phyloP scores from a whole-genome alignment of 2,797 vertebrate species.

The Bovichtus variegatus region DNA sequence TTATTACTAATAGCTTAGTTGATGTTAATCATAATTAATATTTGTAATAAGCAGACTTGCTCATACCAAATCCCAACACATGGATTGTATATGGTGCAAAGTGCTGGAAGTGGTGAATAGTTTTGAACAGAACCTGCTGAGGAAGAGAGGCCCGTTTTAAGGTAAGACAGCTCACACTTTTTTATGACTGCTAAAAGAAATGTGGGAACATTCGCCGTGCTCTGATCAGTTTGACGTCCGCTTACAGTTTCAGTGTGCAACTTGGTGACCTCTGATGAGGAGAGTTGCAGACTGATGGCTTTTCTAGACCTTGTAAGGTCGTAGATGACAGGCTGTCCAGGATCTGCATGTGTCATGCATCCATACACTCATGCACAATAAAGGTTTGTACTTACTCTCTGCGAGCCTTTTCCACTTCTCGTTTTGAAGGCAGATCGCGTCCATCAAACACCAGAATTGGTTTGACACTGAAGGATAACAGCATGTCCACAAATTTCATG shows the following conservation, averaged over 20 bases:
- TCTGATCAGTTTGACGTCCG: not conserved
- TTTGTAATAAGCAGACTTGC: too few species aligned
- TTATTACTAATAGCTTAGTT: too few species aligned
- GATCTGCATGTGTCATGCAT: not conserved
- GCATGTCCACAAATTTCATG: constrained; percentile 97
- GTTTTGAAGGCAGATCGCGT: constrained; percentile 95
- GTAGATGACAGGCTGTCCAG: not conserved
- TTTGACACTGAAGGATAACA: constrained; percentile 90
- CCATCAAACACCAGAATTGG: constrained; percentile 97
- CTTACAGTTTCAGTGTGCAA: not conserved
- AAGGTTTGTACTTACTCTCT: constrained; percentile 89
- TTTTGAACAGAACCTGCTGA: not conserved
- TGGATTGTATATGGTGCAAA: too few species aligned
- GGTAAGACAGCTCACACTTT: not conserved
- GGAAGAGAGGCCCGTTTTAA: not conserved
- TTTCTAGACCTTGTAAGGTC: not conserved
- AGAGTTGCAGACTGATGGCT: not conserved
- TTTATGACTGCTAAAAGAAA: not conserved
- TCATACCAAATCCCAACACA: too few species aligned
- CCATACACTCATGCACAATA: not conserved
- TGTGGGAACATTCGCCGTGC: too few species aligned
- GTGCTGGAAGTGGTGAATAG: not conserved
- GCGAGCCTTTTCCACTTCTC: constrained; percentile 93
- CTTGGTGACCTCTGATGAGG: not conserved
- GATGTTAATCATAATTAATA: too few species aligned